phyloP scores from a whole-genome alignment of 1,140 invertebrate species.

The Ephestia elutella region DNA sequence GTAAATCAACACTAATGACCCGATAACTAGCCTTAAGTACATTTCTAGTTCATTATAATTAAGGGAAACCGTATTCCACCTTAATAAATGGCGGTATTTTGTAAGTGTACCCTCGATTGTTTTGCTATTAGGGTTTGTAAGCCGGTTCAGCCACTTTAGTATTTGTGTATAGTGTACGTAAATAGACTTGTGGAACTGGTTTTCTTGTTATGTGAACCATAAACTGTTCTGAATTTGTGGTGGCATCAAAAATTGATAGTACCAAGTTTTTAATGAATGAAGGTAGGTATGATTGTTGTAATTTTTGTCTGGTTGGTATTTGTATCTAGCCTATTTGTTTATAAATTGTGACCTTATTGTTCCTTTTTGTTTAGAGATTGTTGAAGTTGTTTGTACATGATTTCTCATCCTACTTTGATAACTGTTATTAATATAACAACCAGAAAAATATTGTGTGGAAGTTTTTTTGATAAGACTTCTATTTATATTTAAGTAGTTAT shows the following conservation, averaged over 20 bases:
- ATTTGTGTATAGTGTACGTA: background rate
- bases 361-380: too few species aligned
- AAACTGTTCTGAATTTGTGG: background rate
- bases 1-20: background rate
- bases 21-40: background rate
- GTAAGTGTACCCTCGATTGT: background rate
- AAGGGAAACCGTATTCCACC: background rate
- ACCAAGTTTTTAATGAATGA: background rate
- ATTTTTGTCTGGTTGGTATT: too few species aligned
- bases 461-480: too few species aligned
- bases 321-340: too few species aligned
- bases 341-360: too few species aligned
- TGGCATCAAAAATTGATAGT: background rate
- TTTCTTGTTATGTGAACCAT: constrained; percentile 1
- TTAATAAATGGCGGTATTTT: background rate
- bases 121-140: background rate
- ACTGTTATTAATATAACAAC: too few species aligned
- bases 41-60: background rate
- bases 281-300: too few species aligned
- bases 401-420: too few species aligned
- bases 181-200: background rate
- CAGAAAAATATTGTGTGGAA: too few species aligned
- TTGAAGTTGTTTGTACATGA: too few species aligned
- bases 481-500: too few species aligned
- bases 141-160: background rate